A percentile compares a stretch with the other conserved stretches of the same genome.
Conservation (phyloP, 2,888 invertebrate species). For the Odiellus spinosus region DNA sequence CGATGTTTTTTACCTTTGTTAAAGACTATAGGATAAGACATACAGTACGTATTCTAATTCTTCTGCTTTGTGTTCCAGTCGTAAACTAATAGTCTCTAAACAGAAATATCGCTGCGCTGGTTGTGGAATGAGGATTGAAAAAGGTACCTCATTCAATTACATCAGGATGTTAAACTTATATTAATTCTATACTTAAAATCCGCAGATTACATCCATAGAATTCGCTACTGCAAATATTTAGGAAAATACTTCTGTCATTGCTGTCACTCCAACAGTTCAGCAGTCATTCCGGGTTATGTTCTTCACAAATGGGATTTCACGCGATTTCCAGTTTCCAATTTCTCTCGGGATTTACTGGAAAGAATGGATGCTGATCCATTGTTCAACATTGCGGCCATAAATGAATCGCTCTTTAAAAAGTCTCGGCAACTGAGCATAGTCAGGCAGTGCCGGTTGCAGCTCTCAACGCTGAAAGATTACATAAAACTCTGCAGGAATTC, state of each 20-base stretch:
- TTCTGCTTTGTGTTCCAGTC: conserved; percentile 35
- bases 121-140: conserved; percentile 62
- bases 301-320: conserved; percentile 37
- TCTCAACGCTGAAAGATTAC: conserved; percentile 52
- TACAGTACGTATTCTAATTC: conserved; percentile 1
- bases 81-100: conserved; percentile 45
- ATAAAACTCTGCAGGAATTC: conserved; percentile 51
- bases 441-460: conserved; percentile 44
- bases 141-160: conserved; percentile 21
- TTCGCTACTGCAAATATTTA: conserved; percentile 65
- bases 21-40: not conserved
- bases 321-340: conserved; percentile 64
- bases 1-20: not conserved
- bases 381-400: conserved; percentile 54
- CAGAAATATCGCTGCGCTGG: conserved; percentile 69
- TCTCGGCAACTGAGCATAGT: conserved; percentile 45
- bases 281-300: conserved; percentile 42
- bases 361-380: conserved; percentile 60
- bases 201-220: conserved; percentile 48
- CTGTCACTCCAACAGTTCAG: conserved; percentile 60
- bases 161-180: conserved; percentile 1
- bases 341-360: conserved; percentile 55
- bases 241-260: conserved; percentile 73
- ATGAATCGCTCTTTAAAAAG: conserved; percentile 46
- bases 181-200: too few species aligned